Evolutionary conservation across 2,113 vertebrate species (phyloP), one percentile per base, ranked within the genome.

Genomic region (Aramus guarauna): DNA sequence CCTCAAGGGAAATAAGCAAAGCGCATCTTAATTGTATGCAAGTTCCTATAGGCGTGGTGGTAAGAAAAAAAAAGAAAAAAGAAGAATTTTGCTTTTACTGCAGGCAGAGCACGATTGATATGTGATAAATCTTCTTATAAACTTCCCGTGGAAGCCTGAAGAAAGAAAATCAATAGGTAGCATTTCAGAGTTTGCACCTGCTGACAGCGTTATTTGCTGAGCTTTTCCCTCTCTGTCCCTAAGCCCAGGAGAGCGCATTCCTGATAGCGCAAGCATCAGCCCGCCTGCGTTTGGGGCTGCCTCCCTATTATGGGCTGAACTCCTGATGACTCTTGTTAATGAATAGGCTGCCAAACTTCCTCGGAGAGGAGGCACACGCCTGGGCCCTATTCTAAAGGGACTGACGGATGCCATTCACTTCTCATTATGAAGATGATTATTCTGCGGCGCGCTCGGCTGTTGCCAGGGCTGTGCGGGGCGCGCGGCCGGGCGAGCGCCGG

Each of bases 371-470:
- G 97, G 96, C 94, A 96, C 97, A 98, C 91, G 97, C 97, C 97
- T 89, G 94, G 96, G 92, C 97, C 93, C 97, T 96, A 97, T 98
- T 98, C 98, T 98, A 97, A 97, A 98, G 98, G 98, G 98, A 98
- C 95, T 95, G 97, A 96, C 96, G 98, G 98, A 98, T 98, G 98
- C 98, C 98, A 97, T 98, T 98, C 98, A 97, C 85, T 37, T 96
- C 98, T 99, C 99, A 99, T 99, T 99, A 98, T 66, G 97, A 97
- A 96, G 98, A 95, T 94, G 98, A 98, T 97, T 98, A 98, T 98
- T 98, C 98, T 88, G 96, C 97, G 97, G 97, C 98, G 98, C 95
- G 97, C 98, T 98, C 97, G 98, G 98, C 98, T 98, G 98, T 97
- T 97, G 97, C 98, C 93, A 97, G 94, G 92, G 98, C 98, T 90